Conservation (phyloP, 1,140 invertebrate species). For the Zaprionus lachaisei region DNA sequence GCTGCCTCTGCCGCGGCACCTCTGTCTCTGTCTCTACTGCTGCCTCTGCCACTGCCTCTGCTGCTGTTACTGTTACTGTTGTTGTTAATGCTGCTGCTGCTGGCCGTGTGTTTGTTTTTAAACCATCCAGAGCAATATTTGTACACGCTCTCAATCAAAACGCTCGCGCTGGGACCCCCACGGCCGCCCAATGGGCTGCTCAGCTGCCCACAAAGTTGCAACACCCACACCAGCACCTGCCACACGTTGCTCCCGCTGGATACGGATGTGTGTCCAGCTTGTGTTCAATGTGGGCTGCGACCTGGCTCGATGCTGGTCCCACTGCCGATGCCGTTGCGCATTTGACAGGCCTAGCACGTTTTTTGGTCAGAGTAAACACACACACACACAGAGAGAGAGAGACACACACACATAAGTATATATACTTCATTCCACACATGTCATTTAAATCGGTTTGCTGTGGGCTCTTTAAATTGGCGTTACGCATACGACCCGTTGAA, state of each 20-base stretch:
- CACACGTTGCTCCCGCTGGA: not conserved
- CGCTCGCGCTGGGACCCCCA: not conserved
- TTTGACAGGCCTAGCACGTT: conserved; percentile 64
- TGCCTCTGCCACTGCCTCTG: not conserved
- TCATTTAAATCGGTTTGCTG: conserved; percentile 28
- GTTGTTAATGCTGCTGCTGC: not conserved
- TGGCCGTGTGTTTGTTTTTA: conserved; percentile 11
- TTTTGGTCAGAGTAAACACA: conserved; percentile 14
- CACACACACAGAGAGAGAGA: conserved; percentile 4
- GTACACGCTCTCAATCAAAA: conserved; percentile 34
- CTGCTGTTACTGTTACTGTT: no score
- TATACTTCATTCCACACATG: not conserved
- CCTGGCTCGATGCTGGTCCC: conserved; percentile 2
- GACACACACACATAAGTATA: conserved; percentile 4
- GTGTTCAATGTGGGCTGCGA: conserved; percentile 12
- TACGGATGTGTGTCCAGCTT: not conserved
- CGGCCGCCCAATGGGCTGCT: not conserved
- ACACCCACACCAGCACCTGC: not conserved
- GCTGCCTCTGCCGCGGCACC: no score
- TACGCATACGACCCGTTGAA: conserved; percentile 61
- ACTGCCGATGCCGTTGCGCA: conserved; percentile 20
- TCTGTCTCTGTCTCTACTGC: not conserved
- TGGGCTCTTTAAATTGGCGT: conserved; percentile 69
- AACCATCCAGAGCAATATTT: conserved; percentile 35
- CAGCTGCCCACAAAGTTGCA: not conserved